Percentiles rank a stretch among this genome's conserved stretches.
Conservation (phyloP, 2,113 vertebrate species). For the Lates calcarifer region DNA sequence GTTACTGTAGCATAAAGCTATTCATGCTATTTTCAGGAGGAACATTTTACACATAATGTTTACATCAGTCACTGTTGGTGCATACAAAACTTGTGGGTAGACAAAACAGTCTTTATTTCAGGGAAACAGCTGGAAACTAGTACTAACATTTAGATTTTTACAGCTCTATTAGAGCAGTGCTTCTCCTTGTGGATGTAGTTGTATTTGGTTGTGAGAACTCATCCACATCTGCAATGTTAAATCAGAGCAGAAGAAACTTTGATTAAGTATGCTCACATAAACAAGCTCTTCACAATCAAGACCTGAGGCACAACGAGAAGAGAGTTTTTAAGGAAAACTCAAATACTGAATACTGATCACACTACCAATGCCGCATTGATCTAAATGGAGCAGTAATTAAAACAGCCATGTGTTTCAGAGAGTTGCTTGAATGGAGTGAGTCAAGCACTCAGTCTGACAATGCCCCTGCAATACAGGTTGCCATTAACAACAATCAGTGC, state of each 20-base stretch:
- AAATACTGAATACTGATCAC: constrained; percentile 50
- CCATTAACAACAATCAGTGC: constrained; percentile 72
- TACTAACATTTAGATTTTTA: background rate
- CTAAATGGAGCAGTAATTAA: constrained; percentile 69
- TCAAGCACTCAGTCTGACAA: constrained; percentile 23
- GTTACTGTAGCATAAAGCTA: background rate
- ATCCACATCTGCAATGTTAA: constrained; percentile 20
- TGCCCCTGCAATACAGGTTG: constrained; percentile 69
- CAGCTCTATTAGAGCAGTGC: background rate
- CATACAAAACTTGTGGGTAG: background rate
- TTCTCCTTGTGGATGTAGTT: background rate
- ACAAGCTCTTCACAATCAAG: constrained; percentile 62
- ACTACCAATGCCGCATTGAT: constrained; percentile 47
- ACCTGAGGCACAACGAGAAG: background rate
- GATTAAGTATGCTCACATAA: constrained; percentile 46
- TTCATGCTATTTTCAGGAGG: background rate
- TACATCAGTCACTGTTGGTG: background rate
- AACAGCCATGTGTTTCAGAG: constrained; percentile 38
- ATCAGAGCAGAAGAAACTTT: constrained; percentile 43
- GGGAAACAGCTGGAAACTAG: background rate
- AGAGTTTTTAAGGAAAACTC: constrained; percentile 37
- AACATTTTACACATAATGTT: background rate
- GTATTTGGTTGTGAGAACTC: background rate
- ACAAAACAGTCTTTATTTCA: background rate
- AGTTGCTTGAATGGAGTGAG: constrained; percentile 27